A percentile compares a stretch with the other conserved stretches of the same genome.
These are phyloP conservation scores for Podabrus alpinus DNA, from an alignment of 2,888 invertebrate species.

Conservation along the genomic window DNA sequence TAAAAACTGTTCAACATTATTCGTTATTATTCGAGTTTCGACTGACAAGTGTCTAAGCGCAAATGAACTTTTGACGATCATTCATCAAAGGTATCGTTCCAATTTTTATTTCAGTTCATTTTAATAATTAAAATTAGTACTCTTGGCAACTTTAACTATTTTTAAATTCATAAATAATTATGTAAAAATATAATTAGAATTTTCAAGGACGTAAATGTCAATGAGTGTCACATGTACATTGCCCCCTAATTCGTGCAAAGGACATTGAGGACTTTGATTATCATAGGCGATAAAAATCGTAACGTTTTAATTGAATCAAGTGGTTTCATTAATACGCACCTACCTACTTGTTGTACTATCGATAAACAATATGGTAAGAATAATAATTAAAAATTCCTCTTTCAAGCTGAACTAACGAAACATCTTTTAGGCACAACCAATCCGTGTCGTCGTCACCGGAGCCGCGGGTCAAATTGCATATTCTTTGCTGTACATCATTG, in stretches of 20 bases:
- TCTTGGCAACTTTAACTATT: not conserved
- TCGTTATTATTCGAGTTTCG: no score
- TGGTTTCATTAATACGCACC: not conserved
- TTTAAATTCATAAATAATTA: not conserved
- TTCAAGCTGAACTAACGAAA: not conserved
- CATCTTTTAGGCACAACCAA: conserved; percentile 75
- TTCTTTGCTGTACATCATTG: conserved; percentile 91
- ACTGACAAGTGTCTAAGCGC: no score
- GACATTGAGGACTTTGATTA: not conserved
- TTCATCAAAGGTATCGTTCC: no score
- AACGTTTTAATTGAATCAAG: not conserved
- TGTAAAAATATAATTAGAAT: not conserved
- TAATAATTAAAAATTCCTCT: not conserved
- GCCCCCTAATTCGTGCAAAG: not conserved
- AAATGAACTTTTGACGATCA: not conserved
- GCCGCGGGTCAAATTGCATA: conserved; percentile 99
- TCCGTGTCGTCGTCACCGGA: conserved; percentile 94
- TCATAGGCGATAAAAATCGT: not conserved
- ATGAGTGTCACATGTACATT: not conserved
- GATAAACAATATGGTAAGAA: not conserved
- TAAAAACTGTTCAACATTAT: no score
- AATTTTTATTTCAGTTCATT: not conserved
- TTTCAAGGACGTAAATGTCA: not conserved
- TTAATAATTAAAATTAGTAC: not conserved
- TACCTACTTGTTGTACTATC: not conserved